These are phyloP conservation scores for Lycia hirtaria DNA, from an alignment of 2,888 invertebrate species.

Conservation along the genomic window DNA sequence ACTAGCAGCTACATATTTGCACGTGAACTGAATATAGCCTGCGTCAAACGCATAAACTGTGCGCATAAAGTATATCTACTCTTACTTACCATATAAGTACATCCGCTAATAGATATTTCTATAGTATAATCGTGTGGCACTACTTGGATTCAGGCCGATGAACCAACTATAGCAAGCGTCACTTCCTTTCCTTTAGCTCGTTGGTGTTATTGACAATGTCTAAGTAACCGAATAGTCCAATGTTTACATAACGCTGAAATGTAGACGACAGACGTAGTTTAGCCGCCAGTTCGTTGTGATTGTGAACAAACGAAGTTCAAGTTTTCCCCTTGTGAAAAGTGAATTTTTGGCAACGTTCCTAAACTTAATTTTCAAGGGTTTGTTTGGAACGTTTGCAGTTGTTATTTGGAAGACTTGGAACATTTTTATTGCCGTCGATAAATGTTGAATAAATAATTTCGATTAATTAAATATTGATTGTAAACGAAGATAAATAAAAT, in stretches of 20 bases:
- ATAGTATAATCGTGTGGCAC: constrained; percentile 53
- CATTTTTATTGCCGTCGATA: neutral
- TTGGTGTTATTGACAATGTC: constrained; percentile 30
- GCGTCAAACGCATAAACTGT: constrained; percentile 42
- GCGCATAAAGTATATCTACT: constrained; percentile 41
- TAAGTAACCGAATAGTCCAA: constrained; percentile 17
- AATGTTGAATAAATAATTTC: neutral
- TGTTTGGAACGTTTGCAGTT: neutral
- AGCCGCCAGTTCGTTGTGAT: neutral
- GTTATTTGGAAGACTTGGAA: too few species aligned
- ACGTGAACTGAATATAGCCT: constrained; percentile 26
- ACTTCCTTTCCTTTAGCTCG: constrained; percentile 75
- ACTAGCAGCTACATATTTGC: neutral
- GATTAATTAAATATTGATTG: neutral
- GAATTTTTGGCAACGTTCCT: constrained; percentile 7
- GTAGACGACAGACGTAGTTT: constrained; percentile 4
- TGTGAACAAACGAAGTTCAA: constrained; percentile 6
- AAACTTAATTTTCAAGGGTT: neutral
- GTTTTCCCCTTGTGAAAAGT: constrained; percentile 9
- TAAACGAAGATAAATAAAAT: neutral
- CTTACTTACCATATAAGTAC: constrained; percentile 45
- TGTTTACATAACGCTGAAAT: constrained; percentile 21
- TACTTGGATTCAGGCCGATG: constrained; percentile 73
- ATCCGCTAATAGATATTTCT: constrained; percentile 63
- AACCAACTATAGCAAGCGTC: constrained; percentile 63